Percentiles rank a stretch among this genome's conserved stretches.
phyloP scores from a whole-genome alignment of 2,797 vertebrate species.

The Melopsittacus undulatus region DNA sequence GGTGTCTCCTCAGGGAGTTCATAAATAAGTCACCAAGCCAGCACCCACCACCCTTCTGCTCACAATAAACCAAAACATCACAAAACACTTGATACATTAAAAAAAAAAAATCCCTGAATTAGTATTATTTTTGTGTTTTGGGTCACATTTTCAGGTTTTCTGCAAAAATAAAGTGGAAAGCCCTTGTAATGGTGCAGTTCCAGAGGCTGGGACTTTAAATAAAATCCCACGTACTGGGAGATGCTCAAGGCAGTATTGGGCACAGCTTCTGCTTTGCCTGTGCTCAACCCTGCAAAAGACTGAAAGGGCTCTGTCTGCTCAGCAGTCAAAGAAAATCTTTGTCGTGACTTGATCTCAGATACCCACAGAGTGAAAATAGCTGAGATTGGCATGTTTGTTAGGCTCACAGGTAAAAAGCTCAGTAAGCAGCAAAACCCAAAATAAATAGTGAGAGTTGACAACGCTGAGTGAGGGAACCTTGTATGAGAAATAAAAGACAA shows the following conservation, averaged over 20 bases:
- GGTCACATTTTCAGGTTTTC: not conserved
- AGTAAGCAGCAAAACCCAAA: slow-evolving; percentile 45
- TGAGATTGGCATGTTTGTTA: slow-evolving; percentile 57
- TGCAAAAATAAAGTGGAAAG: not conserved
- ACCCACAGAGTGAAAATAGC: slow-evolving; percentile 61
- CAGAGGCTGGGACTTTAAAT: slow-evolving; percentile 52
- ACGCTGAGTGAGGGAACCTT: slow-evolving; percentile 11
- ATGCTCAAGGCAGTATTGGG: slow-evolving; percentile 36
- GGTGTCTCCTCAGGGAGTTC: not conserved
- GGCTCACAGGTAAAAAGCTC: slow-evolving; percentile 64
- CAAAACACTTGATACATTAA: not conserved
- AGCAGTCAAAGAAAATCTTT: slow-evolving; percentile 68
- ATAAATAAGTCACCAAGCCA: not conserved
- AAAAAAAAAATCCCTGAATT: not conserved
- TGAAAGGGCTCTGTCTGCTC: slow-evolving; percentile 61
- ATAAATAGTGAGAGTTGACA: slow-evolving; percentile 56
- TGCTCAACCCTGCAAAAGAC: slow-evolving; percentile 45
- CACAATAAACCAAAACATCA: not conserved
- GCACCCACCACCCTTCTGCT: not conserved
- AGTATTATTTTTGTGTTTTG: not conserved
- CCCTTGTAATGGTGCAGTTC: not conserved
- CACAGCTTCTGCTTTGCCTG: slow-evolving; percentile 42
- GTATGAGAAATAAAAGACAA: slow-evolving; percentile 45
- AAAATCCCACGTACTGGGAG: not conserved
- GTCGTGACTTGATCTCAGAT: slow-evolving; percentile 44